Evolutionary conservation across 2,113 vertebrate species (phyloP).

Genomic region (Poeciliopsis turrubarensis): DNA sequence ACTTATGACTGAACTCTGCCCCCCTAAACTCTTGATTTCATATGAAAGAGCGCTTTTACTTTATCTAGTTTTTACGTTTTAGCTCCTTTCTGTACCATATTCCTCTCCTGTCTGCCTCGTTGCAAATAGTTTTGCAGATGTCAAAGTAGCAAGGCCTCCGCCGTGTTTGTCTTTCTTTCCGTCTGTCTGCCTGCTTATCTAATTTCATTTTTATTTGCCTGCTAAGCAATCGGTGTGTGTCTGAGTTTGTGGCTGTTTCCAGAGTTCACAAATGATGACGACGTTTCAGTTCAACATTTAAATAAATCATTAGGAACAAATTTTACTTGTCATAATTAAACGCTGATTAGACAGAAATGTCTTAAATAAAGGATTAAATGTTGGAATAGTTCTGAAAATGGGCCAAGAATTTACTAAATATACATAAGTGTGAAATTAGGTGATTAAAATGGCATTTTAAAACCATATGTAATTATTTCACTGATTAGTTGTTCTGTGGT

Average conservation of each 20-base stretch:
- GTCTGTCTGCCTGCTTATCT: conserved; percentile 27
- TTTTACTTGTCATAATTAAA: neutral
- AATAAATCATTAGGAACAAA: neutral
- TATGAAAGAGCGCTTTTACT: conserved; percentile 77
- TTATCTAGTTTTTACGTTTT: conserved; percentile 70
- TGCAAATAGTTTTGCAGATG: conserved; percentile 72
- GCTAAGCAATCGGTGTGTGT: conserved; percentile 23
- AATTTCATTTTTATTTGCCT: conserved; percentile 38
- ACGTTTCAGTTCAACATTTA: neutral
- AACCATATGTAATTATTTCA: neutral
- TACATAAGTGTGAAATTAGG: neutral
- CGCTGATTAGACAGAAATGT: neutral
- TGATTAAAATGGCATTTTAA: neutral
- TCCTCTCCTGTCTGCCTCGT: conserved; percentile 47
- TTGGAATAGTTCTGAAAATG: neutral
- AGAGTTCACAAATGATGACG: neutral
- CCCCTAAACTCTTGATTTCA: conserved; percentile 83
- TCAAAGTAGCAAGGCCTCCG: conserved; percentile 69
- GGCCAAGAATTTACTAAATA: neutral
- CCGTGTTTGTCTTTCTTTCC: conserved; percentile 45
- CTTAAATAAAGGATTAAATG: neutral
- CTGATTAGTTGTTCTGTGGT: neutral
- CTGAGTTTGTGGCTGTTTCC: neutral
- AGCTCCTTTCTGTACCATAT: conserved; percentile 35
- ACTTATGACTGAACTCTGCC: conserved; percentile 94